These are phyloP conservation scores for Hiodon alosoides DNA, from an alignment of 2,113 vertebrate species.

Conservation along the genomic window DNA sequence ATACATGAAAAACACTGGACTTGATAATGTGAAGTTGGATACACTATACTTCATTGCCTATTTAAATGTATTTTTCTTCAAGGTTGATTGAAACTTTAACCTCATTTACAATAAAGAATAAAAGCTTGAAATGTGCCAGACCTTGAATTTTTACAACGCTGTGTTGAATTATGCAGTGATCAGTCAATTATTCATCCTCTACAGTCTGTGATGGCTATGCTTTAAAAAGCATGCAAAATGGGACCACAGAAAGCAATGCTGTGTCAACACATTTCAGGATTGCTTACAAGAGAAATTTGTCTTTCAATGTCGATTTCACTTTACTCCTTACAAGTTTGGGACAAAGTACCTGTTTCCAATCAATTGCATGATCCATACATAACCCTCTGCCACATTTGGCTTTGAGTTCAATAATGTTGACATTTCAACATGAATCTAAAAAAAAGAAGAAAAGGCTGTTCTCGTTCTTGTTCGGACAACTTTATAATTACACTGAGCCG, in stretches of 20 bases:
- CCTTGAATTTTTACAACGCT: slow-evolving; percentile 99
- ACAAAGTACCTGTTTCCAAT: slow-evolving; percentile 81
- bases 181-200: slow-evolving; percentile 99
- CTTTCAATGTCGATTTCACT: slow-evolving; percentile 91
- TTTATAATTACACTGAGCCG: no score
- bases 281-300: slow-evolving; percentile 97
- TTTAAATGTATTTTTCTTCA: slow-evolving; percentile 92
- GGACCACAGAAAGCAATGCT: slow-evolving; percentile 83
- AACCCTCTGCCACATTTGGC: slow-evolving; percentile 14
- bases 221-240: slow-evolving; percentile 98
- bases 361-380: slow-evolving; percentile 61
- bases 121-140: slow-evolving; percentile 96
- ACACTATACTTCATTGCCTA: slow-evolving; percentile 88
- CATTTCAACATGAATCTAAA: no score
- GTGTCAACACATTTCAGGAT: slow-evolving; percentile 99
- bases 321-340: slow-evolving; percentile 76
- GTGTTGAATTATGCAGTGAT: slow-evolving; percentile 99
- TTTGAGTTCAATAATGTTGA: background rate
- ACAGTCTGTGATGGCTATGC: slow-evolving; percentile 83
- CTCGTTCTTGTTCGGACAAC: no score
- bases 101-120: slow-evolving; percentile 93
- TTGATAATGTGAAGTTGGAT: slow-evolving; percentile 71
- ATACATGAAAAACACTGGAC: slow-evolving; percentile 24
- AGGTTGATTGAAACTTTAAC: slow-evolving; percentile 99
- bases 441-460: no score